Percentiles rank a stretch among this genome's conserved stretches.
phyloP scores from a whole-genome alignment of 2,888 invertebrate genomes.

The Eilema griseolum region DNA sequence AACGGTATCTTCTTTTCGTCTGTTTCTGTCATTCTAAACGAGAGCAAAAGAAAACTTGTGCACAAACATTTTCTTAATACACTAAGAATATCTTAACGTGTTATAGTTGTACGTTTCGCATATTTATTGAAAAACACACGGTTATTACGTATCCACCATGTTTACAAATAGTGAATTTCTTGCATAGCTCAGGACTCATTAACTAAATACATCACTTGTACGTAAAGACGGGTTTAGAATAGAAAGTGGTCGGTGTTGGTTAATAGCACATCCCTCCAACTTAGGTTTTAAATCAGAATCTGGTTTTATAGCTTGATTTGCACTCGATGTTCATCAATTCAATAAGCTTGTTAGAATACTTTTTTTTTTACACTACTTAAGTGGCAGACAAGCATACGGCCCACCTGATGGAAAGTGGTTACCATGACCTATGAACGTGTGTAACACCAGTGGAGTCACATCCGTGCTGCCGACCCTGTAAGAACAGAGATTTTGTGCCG shows the following conservation, averaged over 20 bases:
- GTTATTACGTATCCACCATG: conserved; percentile 8
- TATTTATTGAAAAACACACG: neutral
- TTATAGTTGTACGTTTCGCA: neutral
- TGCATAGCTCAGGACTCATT: conserved; percentile 41
- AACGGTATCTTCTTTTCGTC: no score
- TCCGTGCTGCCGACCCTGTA: no score
- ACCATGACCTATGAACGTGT: no score
- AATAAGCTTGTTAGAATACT: neutral
- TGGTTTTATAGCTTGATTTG: conserved; percentile 32
- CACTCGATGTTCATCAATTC: conserved; percentile 19
- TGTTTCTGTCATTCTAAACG: no score
- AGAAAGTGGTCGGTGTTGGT: conserved; percentile 49
- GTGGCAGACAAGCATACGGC: no score
- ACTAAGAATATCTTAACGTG: neutral
- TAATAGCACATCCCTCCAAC: conserved; percentile 49
- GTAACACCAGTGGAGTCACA: no score
- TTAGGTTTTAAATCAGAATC: conserved; percentile 38
- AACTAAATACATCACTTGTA: conserved; percentile 48
- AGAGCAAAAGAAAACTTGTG: no score
- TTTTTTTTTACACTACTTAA: no score
- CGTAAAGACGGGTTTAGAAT: conserved; percentile 52
- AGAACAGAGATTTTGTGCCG: no score
- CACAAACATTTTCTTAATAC: no score
- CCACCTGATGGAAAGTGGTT: no score
- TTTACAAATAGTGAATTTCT: conserved; percentile 33